A percentile compares a stretch with the other conserved stretches of the same genome.
These are phyloP conservation scores for Solea solea DNA, from an alignment of 2,113 vertebrate genomes.

Conservation along the genomic window DNA sequence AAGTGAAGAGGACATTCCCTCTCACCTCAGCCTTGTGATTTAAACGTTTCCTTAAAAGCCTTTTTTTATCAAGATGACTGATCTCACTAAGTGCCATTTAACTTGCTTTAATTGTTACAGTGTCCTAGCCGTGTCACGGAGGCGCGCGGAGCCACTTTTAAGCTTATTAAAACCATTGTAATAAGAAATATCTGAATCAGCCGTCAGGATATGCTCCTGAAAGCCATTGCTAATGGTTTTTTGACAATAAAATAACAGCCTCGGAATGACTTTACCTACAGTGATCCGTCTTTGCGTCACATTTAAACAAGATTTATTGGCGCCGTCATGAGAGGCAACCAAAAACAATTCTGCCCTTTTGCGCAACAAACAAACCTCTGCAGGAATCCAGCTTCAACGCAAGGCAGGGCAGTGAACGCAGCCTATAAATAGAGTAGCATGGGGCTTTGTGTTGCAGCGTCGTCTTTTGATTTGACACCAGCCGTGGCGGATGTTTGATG, in stretches of 20 bases:
- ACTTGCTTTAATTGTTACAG: slow-evolving; percentile 49
- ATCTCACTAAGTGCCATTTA: slow-evolving; percentile 42
- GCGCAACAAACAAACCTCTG: not conserved
- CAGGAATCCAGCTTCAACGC: slow-evolving; percentile 27
- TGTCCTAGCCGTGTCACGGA: slow-evolving; percentile 4
- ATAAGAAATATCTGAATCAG: slow-evolving; percentile 12
- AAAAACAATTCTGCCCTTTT: slow-evolving; percentile 17
- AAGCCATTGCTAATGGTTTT: not conserved
- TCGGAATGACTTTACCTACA: not conserved
- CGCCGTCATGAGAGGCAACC: not conserved
- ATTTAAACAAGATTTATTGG: not conserved
- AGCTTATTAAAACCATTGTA: slow-evolving; percentile 29
- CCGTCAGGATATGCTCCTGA: not conserved
- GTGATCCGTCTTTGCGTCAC: not conserved
- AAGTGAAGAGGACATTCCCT: slow-evolving; percentile 40
- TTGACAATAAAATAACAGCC: not conserved
- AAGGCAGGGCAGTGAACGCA: slow-evolving; percentile 30
- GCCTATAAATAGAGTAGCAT: slow-evolving; percentile 54
- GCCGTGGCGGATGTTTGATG: slow-evolving; percentile 33
- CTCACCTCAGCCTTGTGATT: slow-evolving; percentile 38
- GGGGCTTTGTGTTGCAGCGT: slow-evolving; percentile 40
- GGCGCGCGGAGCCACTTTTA: slow-evolving; percentile 17
- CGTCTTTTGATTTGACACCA: slow-evolving; percentile 50
- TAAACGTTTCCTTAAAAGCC: slow-evolving; percentile 52
- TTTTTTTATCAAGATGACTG: slow-evolving; percentile 15